Conservation (phyloP, 1,140 invertebrate species). For the Maniola jurtina region DNA sequence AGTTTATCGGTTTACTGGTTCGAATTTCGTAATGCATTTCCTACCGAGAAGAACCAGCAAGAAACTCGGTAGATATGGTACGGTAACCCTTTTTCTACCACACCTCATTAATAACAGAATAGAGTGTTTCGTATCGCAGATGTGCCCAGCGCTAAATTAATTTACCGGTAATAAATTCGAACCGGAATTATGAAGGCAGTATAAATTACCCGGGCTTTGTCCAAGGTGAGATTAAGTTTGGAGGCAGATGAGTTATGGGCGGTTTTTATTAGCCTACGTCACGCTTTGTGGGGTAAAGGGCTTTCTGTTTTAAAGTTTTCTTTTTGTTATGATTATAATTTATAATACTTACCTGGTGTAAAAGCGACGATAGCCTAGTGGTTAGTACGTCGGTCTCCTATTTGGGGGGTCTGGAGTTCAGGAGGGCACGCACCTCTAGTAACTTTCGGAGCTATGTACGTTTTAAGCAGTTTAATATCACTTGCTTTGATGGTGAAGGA, state of each 20-base stretch:
- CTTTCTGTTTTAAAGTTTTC: constrained; percentile 7
- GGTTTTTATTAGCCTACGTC: constrained; percentile 27
- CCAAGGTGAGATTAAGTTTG: constrained; percentile 40
- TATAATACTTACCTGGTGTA: neutral
- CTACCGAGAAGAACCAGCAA: no score
- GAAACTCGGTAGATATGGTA: neutral
- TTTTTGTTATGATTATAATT: constrained; percentile 3
- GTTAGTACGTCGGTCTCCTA: no score
- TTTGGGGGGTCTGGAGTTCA: no score
- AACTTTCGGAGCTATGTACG: no score
- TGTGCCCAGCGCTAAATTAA: constrained; percentile 47
- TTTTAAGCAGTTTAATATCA: no score
- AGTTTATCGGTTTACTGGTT: no score
- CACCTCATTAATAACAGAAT: constrained; percentile 16
- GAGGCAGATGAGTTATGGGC: constrained; percentile 31
- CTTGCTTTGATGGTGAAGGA: no score
- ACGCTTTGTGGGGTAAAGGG: constrained; percentile 13
- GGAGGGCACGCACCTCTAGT: no score
- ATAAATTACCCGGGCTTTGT: constrained; percentile 49
- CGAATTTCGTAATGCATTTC: no score
- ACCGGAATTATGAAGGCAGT: constrained; percentile 49
- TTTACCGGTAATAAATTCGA: constrained; percentile 49
- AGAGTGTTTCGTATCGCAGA: constrained; percentile 36
- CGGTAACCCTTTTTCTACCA: neutral
- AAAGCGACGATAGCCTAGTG: no score